These are phyloP conservation scores for Mesitornis unicolor DNA, from an alignment of 2,113 vertebrate species.

Conservation along the genomic window DNA sequence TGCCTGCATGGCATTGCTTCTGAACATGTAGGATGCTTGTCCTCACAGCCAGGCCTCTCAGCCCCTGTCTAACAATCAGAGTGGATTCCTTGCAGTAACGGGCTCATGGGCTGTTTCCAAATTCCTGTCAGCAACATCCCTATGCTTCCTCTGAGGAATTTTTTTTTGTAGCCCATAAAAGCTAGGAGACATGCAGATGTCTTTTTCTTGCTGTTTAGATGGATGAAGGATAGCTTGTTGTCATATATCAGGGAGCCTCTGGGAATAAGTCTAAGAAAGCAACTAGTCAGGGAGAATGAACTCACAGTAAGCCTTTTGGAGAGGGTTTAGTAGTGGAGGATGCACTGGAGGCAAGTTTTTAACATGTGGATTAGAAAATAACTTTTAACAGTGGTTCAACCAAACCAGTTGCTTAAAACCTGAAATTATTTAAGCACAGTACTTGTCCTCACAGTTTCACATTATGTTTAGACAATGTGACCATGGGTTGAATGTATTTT, in stretches of 20 bases:
- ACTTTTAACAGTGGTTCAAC: not conserved
- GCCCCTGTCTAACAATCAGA: not conserved
- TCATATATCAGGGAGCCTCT: not conserved
- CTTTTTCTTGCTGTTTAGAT: not conserved
- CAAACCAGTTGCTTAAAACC: not conserved
- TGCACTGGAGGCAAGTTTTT: not conserved
- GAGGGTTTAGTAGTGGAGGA: not conserved
- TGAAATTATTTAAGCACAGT: not conserved
- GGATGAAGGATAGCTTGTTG: not conserved
- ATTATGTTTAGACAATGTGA: not conserved
- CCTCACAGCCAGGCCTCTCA: not conserved
- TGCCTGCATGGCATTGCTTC: not conserved
- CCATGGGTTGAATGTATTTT: not conserved
- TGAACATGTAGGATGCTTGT: not conserved
- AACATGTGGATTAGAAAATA: not conserved
- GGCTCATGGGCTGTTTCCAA: not conserved
- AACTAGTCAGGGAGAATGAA: not conserved
- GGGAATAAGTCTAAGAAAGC: not conserved
- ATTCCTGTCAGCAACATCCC: not conserved
- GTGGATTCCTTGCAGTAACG: not conserved
- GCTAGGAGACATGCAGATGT: not conserved
- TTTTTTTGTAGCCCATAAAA: not conserved
- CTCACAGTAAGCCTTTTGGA: not conserved
- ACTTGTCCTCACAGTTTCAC: not conserved
- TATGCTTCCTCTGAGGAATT: not conserved